These are phyloP conservation scores for Aphodius sticticus DNA, from an alignment of 2,888 invertebrate genomes.

Conservation along the genomic window DNA sequence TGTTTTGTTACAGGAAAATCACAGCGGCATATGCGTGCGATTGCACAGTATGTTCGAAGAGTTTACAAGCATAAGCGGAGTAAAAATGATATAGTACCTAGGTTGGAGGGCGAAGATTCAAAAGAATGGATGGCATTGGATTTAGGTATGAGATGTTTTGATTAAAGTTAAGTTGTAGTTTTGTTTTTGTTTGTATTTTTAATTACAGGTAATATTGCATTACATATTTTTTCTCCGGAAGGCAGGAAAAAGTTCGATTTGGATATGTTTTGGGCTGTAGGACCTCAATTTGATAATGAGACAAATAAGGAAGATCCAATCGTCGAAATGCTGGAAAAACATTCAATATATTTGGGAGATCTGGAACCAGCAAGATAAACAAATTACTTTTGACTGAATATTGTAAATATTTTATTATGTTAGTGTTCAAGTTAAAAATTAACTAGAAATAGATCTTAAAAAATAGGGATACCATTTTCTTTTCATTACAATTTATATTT, in stretches of 20 bases:
- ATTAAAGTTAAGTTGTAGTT: neutral
- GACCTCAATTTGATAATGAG: slow-evolving; percentile 79
- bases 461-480: too few relatives aligned
- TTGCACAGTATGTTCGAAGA: slow-evolving; percentile 78
- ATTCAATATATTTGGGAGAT: slow-evolving; percentile 70
- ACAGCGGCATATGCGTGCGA: slow-evolving; percentile 75
- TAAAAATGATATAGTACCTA: slow-evolving; percentile 71
- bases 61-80: slow-evolving; percentile 77
- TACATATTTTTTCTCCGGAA: slow-evolving; percentile 84
- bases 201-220: slow-evolving; percentile 84
- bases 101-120: slow-evolving; percentile 78
- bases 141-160: slow-evolving; percentile 68
- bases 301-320: slow-evolving; percentile 69
- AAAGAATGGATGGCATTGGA: slow-evolving; percentile 91
- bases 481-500: too few relatives aligned
- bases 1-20: slow-evolving; percentile 82
- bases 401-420: neutral
- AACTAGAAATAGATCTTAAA: too few relatives aligned
- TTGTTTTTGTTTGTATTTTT: slow-evolving; percentile 35
- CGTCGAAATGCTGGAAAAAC: slow-evolving; percentile 71
- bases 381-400: neutral
- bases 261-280: slow-evolving; percentile 91
- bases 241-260: slow-evolving; percentile 81
- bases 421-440: neutral
- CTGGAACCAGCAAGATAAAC: slow-evolving; percentile 65